Percentiles rank a stretch among this genome's conserved stretches.
phyloP scores from a whole-genome alignment of 1,140 invertebrate genomes.

The Drosophila ambigua region DNA sequence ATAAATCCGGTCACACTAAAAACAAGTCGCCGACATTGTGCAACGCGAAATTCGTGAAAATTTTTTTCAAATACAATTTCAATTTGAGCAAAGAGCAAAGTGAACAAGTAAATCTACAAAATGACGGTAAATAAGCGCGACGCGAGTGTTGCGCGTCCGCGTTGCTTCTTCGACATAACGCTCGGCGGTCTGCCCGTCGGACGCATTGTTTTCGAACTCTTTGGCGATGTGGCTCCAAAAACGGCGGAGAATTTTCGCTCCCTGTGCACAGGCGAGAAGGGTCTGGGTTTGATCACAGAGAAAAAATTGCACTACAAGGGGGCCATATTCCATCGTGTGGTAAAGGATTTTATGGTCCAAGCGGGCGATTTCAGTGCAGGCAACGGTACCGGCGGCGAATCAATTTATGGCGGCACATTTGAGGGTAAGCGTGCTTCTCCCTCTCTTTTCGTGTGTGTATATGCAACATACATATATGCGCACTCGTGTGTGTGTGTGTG shows the following conservation, averaged over 20 bases:
- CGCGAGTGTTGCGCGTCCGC: slow-evolving; percentile 84
- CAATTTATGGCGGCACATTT: slow-evolving; percentile 95
- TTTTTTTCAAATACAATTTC: slow-evolving; percentile 11
- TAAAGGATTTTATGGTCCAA: slow-evolving; percentile 97
- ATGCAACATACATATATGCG: too few relatives aligned
- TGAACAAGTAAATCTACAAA: slow-evolving; percentile 1
- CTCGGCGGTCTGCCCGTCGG: slow-evolving; percentile 95
- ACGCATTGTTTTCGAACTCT: slow-evolving; percentile 97
- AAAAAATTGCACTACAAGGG: slow-evolving; percentile 91
- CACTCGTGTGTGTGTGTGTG: neutral
- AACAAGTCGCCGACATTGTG: slow-evolving; percentile 17
- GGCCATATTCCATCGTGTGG: slow-evolving; percentile 94
- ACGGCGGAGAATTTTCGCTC: slow-evolving; percentile 97
- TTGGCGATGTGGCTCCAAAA: slow-evolving; percentile 95
- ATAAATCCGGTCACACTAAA: too few relatives aligned
- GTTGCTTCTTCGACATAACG: slow-evolving; percentile 96
- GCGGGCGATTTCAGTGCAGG: slow-evolving; percentile 94
- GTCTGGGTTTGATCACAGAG: slow-evolving; percentile 88
- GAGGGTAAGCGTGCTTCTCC: slow-evolving; percentile 86
- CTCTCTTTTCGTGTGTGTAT: neutral
- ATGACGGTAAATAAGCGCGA: slow-evolving; percentile 79
- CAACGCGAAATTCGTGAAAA: slow-evolving; percentile 37
- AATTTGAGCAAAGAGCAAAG: slow-evolving; percentile 10
- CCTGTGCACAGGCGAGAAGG: slow-evolving; percentile 95
- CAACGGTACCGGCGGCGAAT: slow-evolving; percentile 96